Evolutionary conservation across 2,797 vertebrate species (phyloP).

Genomic region (Dryobates pubescens): DNA sequence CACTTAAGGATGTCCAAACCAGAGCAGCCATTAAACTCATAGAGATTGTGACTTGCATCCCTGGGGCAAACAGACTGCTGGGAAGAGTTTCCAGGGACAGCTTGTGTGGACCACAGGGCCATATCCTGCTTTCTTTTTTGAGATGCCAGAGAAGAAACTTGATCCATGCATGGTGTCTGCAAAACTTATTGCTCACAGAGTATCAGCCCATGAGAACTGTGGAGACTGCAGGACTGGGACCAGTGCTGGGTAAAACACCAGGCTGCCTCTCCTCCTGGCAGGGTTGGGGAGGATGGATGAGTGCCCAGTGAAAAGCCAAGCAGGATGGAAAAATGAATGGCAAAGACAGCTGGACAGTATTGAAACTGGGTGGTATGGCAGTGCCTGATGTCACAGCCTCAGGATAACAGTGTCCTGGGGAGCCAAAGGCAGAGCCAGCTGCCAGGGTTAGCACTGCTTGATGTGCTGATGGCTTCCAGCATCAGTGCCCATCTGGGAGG

Average conservation of each 20-base stretch:
- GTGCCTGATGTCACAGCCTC: neutral
- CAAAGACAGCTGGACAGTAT: neutral
- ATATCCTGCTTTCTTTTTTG: neutral
- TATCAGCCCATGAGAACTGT: accelerated
- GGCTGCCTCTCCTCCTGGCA: neutral
- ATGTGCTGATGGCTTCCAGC: neutral
- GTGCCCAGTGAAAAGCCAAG: accelerated
- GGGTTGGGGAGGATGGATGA: accelerated
- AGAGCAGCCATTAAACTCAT: neutral
- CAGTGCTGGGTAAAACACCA: neutral
- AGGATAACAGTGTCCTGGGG: neutral
- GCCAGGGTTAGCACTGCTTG: neutral
- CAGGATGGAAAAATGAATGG: neutral
- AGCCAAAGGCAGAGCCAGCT: neutral
- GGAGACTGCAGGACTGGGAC: neutral
- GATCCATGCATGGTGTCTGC: neutral
- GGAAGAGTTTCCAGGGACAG: neutral
- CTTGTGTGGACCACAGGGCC: neutral
- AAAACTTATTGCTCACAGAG: neutral
- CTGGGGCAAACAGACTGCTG: neutral
- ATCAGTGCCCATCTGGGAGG: neutral
- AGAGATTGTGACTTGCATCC: neutral
- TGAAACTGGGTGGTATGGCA: neutral
- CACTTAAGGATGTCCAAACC: neutral
- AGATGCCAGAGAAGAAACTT: neutral